Conservation (phyloP, 1,140 invertebrate species). For the Camponotus pennsylvanicus region DNA sequence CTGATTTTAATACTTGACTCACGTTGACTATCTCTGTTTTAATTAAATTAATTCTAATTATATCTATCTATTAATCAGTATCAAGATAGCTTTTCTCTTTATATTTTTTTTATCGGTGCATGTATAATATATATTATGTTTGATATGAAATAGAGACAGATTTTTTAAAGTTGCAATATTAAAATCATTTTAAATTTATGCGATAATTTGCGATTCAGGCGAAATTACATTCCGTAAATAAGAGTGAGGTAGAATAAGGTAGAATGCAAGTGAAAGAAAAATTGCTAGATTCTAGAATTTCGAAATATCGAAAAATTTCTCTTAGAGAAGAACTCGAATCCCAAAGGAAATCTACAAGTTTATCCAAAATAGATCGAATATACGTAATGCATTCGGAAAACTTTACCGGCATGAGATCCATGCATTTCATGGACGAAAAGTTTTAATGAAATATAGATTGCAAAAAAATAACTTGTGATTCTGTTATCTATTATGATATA, state of each 20-base stretch:
- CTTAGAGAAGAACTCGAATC: neutral
- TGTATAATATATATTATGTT: neutral
- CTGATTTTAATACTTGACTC: conserved; percentile 13
- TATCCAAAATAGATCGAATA: conserved; percentile 20
- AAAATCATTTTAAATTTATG: neutral
- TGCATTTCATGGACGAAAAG: conserved; percentile 1
- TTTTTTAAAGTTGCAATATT: neutral
- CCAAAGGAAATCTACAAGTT: conserved; percentile 45
- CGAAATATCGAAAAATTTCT: neutral
- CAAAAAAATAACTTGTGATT: neutral
- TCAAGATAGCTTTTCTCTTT: neutral
- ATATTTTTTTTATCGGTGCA: neutral
- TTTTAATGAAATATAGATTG: conserved; percentile 20
- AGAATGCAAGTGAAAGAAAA: neutral
- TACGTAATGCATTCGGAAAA: conserved; percentile 19
- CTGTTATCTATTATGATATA: neutral
- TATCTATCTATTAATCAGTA: neutral
- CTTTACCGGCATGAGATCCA: conserved; percentile 6
- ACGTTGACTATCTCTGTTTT: neutral
- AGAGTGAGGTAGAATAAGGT: neutral
- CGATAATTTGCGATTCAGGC: neutral
- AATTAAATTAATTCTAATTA: conserved; percentile 23
- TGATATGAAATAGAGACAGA: neutral
- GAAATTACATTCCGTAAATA: neutral
- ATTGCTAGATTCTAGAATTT: conserved; percentile 5